phyloP scores from a whole-genome alignment of 2,113 vertebrate species.

The Bombycilla garrulus region DNA sequence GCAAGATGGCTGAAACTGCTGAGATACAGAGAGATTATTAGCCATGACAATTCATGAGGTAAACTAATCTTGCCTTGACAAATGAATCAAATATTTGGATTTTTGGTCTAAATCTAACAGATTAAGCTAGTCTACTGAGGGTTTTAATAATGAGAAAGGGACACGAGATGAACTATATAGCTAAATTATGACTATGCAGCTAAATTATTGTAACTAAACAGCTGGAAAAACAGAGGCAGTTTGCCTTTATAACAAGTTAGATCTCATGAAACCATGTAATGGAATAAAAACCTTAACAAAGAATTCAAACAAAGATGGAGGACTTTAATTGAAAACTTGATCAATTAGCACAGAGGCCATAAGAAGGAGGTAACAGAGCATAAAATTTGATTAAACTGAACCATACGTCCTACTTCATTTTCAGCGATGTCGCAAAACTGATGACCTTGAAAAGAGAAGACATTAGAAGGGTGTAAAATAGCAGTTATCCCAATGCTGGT shows the following conservation, averaged over 20 bases:
- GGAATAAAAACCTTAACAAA: slow-evolving; percentile 78
- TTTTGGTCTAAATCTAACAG: slow-evolving; percentile 5
- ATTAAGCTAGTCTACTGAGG: background rate
- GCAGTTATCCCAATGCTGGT: slow-evolving; percentile 32
- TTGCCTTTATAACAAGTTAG: slow-evolving; percentile 26
- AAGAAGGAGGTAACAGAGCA: slow-evolving; percentile 74
- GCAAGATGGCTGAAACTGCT: slow-evolving; percentile 10
- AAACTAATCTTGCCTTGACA: slow-evolving; percentile 1
- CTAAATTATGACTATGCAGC: background rate
- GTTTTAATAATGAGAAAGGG: background rate
- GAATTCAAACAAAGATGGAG: slow-evolving; percentile 81
- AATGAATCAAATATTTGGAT: slow-evolving; percentile 20
- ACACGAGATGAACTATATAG: background rate
- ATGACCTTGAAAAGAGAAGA: slow-evolving; percentile 76
- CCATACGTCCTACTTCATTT: slow-evolving; percentile 74
- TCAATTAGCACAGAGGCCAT: slow-evolving; percentile 80
- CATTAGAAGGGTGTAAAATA: slow-evolving; percentile 54
- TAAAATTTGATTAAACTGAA: slow-evolving; percentile 81
- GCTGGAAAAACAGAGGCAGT: slow-evolving; percentile 31
- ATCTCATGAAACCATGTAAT: slow-evolving; percentile 70
- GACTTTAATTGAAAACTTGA: slow-evolving; percentile 82
- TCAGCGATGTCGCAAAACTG: slow-evolving; percentile 58
- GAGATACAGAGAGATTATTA: background rate
- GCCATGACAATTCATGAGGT: background rate
- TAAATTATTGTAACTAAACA: background rate